Evolutionary conservation across 2,888 invertebrate genomes (phyloP).

Genomic region (Harpalus rufipes): DNA sequence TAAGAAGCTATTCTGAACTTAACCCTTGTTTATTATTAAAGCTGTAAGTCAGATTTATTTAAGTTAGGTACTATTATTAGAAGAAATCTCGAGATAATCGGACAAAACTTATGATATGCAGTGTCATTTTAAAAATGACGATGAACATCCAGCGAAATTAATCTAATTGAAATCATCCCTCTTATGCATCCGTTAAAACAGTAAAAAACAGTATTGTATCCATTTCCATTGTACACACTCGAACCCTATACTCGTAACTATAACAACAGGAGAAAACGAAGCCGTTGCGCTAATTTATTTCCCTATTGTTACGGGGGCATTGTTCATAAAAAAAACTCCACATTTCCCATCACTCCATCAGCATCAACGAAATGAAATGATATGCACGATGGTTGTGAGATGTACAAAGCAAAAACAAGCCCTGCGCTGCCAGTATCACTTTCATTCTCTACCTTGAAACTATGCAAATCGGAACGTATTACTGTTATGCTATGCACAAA

Average conservation of each 20-base stretch:
- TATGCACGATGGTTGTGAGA: constrained; percentile 45
- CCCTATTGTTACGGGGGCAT: constrained; percentile 42
- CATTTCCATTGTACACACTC: constrained; percentile 18
- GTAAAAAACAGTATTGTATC: constrained; percentile 50
- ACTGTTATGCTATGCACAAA: background rate
- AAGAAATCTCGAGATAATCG: no score
- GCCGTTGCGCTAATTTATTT: constrained; percentile 61
- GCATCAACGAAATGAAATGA: constrained; percentile 25
- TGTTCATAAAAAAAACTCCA: constrained; percentile 47
- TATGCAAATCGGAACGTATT: constrained; percentile 40
- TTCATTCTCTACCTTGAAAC: constrained; percentile 49
- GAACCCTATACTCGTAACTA: constrained; percentile 43
- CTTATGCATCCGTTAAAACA: constrained; percentile 45
- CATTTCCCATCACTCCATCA: constrained; percentile 42
- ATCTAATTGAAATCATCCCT: constrained; percentile 12
- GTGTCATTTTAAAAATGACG: background rate
- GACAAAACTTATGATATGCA: no score
- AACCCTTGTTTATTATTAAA: no score
- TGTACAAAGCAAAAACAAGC: constrained; percentile 50
- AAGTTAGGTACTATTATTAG: no score
- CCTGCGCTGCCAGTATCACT: constrained; percentile 34
- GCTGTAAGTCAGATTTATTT: no score
- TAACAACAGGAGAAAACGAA: constrained; percentile 48
- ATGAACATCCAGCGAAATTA: background rate
- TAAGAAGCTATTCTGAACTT: no score